These are phyloP conservation scores for Otolemur crassicaudatus DNA, from an alignment of 2,797 vertebrate species.

Conservation along the genomic window DNA sequence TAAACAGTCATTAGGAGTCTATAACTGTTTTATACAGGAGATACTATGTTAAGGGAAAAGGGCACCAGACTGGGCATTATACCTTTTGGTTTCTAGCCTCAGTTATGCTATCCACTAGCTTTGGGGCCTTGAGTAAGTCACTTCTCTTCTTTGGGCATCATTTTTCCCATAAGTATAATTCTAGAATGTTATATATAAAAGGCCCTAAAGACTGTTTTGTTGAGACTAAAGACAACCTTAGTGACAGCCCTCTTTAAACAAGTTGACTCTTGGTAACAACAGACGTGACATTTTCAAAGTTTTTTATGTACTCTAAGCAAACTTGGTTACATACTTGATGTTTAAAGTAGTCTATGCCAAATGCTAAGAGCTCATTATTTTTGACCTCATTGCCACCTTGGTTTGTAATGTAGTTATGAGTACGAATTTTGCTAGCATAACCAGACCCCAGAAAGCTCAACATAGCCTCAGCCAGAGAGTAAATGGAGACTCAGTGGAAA, in stretches of 20 bases:
- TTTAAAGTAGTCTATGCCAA: constrained; percentile 72
- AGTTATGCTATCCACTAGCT: constrained; percentile 32
- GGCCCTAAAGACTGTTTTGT: constrained; percentile 55
- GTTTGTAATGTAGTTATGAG: constrained; percentile 69
- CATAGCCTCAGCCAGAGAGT: constrained; percentile 49
- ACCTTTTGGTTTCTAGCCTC: neutral
- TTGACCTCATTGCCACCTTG: constrained; percentile 62
- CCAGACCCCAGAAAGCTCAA: constrained; percentile 53
- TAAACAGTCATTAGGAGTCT: neutral
- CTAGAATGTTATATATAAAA: constrained; percentile 32
- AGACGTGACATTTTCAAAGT: constrained; percentile 74
- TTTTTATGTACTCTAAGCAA: constrained; percentile 62
- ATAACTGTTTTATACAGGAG: neutral
- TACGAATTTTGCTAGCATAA: constrained; percentile 60
- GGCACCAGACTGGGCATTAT: neutral
- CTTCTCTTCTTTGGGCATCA: neutral
- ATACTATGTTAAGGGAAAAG: neutral
- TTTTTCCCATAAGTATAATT: constrained; percentile 33
- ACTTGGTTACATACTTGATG: constrained; percentile 72
- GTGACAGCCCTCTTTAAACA: constrained; percentile 59
- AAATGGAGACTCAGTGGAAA: constrained; percentile 67
- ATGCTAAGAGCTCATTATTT: constrained; percentile 76
- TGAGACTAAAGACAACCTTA: constrained; percentile 55
- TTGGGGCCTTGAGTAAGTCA: constrained; percentile 21
- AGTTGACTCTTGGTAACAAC: constrained; percentile 68